A percentile compares a stretch with the other conserved stretches of the same genome.
Conservation (phyloP, 1,140 invertebrate genomes). For the Dolichoris vasculosae region DNA sequence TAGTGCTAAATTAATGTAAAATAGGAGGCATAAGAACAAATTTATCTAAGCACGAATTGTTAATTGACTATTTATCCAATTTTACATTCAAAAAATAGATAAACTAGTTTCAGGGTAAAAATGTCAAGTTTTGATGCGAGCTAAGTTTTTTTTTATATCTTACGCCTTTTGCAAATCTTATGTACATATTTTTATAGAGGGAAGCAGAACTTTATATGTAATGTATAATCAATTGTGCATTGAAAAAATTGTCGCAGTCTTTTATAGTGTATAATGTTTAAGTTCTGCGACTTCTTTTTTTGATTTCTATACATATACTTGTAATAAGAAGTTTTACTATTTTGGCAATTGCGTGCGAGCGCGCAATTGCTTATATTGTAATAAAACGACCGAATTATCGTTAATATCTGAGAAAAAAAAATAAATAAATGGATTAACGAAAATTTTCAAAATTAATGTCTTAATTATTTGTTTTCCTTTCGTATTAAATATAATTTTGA, state of each 20-base stretch:
- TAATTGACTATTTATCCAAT: not conserved
- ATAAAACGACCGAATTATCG: slow-evolving; percentile 45
- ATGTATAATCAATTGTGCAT: slow-evolving; percentile 31
- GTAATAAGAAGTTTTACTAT: slow-evolving; percentile 12
- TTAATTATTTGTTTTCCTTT: not conserved
- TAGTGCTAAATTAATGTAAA: not conserved
- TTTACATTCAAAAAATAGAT: not conserved
- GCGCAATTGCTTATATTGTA: slow-evolving; percentile 31
- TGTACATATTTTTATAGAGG: slow-evolving; percentile 49
- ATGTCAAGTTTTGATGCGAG: not conserved
- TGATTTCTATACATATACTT: slow-evolving; percentile 43
- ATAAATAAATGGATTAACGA: slow-evolving; percentile 23
- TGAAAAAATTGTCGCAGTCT: slow-evolving; percentile 27
- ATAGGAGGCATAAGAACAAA: not conserved
- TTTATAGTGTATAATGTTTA: slow-evolving; percentile 10
- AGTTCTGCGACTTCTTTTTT: slow-evolving; percentile 28
- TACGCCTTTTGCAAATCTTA: not conserved
- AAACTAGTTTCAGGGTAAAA: not conserved
- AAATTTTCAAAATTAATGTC: not conserved
- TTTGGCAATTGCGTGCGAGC: slow-evolving; percentile 36
- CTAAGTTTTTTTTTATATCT: not conserved
- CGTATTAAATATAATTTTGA: not conserved
- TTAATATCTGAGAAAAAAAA: slow-evolving; percentile 42
- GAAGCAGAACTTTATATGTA: slow-evolving; percentile 26
- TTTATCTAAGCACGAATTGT: not conserved